Conservation (phyloP, 2,888 invertebrate species). For the Eudemis profundana region DNA sequence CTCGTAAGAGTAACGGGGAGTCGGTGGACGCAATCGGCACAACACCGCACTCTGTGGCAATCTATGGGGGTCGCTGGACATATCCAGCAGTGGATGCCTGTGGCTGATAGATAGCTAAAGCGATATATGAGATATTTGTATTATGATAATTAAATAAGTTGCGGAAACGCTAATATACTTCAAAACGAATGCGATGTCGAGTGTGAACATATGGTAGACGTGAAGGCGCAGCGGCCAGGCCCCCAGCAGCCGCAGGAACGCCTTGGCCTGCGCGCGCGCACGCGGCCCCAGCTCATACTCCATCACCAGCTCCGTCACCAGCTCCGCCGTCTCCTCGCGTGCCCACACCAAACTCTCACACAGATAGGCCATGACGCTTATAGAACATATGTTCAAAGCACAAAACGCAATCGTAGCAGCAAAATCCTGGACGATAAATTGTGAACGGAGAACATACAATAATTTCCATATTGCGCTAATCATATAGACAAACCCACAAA, state of each 20-base stretch:
- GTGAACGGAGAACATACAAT: neutral
- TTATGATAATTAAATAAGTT: constrained; percentile 71
- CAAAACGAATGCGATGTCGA: constrained; percentile 69
- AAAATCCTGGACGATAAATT: neutral
- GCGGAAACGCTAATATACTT: constrained; percentile 73
- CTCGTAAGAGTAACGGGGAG: too few species aligned
- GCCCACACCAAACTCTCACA: constrained; percentile 38
- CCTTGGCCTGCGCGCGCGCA: constrained; percentile 42
- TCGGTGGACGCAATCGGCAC: too few species aligned
- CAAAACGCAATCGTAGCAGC: neutral
- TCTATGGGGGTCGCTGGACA: too few species aligned
- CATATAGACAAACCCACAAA: neutral
- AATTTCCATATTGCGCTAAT: neutral
- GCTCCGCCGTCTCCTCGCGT: constrained; percentile 38
- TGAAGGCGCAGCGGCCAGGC: constrained; percentile 54
- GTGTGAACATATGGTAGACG: constrained; percentile 69
- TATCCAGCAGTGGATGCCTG: too few species aligned
- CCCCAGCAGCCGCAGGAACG: constrained; percentile 45
- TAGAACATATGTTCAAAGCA: neutral
- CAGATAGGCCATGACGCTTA: constrained; percentile 28
- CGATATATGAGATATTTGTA: constrained; percentile 58
- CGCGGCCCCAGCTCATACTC: constrained; percentile 37
- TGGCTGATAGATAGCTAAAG: too few species aligned
- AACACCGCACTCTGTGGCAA: too few species aligned
- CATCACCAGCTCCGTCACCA: constrained; percentile 45